Evolutionary conservation across 2,113 vertebrate genomes (phyloP).

Genomic region (Nesoenas mayeri): DNA sequence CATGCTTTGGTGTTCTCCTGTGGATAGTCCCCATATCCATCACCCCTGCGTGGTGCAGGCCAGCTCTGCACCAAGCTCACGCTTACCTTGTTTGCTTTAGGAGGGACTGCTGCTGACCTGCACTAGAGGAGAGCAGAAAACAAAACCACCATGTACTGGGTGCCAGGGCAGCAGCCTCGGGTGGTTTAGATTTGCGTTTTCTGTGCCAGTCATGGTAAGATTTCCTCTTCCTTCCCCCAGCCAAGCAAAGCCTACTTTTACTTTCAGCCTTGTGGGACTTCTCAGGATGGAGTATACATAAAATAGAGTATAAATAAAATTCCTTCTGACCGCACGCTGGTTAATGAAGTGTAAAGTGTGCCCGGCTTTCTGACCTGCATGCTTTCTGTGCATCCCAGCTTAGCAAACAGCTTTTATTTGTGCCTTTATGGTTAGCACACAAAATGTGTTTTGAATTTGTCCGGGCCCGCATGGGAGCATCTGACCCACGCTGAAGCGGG

Average conservation of each 20-base stretch:
- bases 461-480: background rate
- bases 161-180: background rate
- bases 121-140: background rate
- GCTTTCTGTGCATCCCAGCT: background rate
- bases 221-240: background rate
- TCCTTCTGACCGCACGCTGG: background rate
- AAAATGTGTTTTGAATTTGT: background rate
- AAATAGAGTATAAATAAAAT: background rate
- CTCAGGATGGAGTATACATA: background rate
- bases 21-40: rapidly evolving
- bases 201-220: rapidly evolving
- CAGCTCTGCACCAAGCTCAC: background rate
- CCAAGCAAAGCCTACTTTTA: background rate
- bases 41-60: rapidly evolving
- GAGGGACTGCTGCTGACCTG: background rate
- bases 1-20: background rate
- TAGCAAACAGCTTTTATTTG: background rate
- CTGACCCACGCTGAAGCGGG: background rate
- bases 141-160: rapidly evolving
- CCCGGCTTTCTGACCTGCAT: background rate
- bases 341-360: background rate
- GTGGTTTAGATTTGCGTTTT: background rate
- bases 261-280: background rate
- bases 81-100: rapidly evolving
- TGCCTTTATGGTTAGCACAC: background rate